These are phyloP conservation scores for Caenorhabditis drosophilae DNA, from an alignment of 2,888 invertebrate species.

Conservation along the genomic window DNA sequence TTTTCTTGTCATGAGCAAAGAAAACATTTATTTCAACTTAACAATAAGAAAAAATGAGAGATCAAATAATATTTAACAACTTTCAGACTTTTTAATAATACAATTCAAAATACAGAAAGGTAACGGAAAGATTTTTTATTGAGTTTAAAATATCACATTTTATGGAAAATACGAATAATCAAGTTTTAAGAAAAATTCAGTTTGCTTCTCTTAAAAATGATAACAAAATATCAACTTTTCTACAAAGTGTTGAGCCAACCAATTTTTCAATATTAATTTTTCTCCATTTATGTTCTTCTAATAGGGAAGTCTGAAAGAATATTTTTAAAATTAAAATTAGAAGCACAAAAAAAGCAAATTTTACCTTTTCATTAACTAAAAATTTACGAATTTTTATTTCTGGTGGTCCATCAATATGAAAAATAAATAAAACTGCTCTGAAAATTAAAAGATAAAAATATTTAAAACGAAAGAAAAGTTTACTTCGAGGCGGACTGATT, in stretches of 20 bases:
- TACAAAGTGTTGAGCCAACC: constrained; percentile 55
- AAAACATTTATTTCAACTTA: too few species aligned
- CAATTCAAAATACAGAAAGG: too few species aligned
- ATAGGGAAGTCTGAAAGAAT: constrained; percentile 5
- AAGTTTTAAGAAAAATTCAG: not conserved
- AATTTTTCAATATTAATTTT: constrained; percentile 49
- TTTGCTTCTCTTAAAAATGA: constrained; percentile 18
- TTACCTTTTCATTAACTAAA: constrained; percentile 18
- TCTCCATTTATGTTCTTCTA: constrained; percentile 24
- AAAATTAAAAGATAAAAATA: constrained; percentile 9
- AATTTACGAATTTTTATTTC: constrained; percentile 35
- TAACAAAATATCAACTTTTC: constrained; percentile 57
- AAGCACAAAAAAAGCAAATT: not conserved
- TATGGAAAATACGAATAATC: too few species aligned
- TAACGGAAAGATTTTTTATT: too few species aligned
- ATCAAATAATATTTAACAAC: too few species aligned
- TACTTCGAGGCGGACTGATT: constrained; percentile 51
- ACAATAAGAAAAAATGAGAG: too few species aligned
- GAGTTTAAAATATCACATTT: too few species aligned
- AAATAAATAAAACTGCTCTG: constrained; percentile 51
- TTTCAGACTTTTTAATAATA: too few species aligned
- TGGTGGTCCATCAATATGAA: constrained; percentile 37
- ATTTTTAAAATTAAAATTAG: not conserved
- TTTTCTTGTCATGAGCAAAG: too few species aligned
- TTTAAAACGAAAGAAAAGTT: not conserved